These are phyloP conservation scores for Pagetopsis macropterus DNA, from an alignment of 2,797 vertebrate genomes.

Conservation along the genomic window DNA sequence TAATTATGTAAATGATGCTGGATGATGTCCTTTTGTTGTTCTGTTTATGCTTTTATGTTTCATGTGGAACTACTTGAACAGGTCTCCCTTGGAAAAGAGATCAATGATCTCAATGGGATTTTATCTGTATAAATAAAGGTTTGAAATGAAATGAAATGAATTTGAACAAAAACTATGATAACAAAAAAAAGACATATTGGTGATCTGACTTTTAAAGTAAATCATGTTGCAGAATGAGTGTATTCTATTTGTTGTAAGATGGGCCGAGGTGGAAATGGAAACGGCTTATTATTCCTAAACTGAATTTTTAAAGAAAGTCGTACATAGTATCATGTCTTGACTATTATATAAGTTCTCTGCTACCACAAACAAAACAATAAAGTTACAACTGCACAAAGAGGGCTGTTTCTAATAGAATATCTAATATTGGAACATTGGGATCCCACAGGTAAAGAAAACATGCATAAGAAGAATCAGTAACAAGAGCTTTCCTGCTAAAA, in stretches of 20 bases:
- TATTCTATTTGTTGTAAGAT: slow-evolving; percentile 15
- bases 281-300: not conserved
- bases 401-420: slow-evolving; percentile 1
- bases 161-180: not conserved
- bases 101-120: too few relatives aligned
- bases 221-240: slow-evolving; percentile 3
- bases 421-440: not conserved
- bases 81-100: too few relatives aligned
- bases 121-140: too few relatives aligned
- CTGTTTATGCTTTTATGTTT: too few relatives aligned
- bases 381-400: not conserved
- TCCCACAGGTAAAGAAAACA: not conserved
- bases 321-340: not conserved
- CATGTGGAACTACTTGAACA: too few relatives aligned
- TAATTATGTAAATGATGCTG: too few relatives aligned
- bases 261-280: slow-evolving; percentile 13
- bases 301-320: slow-evolving; percentile 1
- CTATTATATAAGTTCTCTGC: not conserved
- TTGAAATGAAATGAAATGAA: too few relatives aligned
- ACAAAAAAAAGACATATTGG: slow-evolving; percentile 1
- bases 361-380: not conserved
- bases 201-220: slow-evolving; percentile 1
- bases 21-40: too few relatives aligned
- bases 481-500: not conserved
- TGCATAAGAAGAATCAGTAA: not conserved